A percentile compares a stretch with the other conserved stretches of the same genome.
Conservation (phyloP, 2,888 invertebrate genomes). For the Endotricha flammealis region DNA sequence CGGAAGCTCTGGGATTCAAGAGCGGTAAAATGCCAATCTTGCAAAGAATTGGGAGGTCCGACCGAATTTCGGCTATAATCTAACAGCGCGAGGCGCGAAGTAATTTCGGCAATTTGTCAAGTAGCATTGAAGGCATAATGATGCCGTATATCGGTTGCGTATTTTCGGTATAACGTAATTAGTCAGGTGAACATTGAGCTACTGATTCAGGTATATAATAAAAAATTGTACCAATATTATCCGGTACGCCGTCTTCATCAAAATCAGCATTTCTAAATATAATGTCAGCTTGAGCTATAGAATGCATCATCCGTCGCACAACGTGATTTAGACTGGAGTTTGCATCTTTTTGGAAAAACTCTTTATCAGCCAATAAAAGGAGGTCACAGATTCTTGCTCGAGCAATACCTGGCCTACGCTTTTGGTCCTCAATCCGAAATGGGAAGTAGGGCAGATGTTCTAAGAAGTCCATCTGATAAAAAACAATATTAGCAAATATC, state of each 20-base stretch:
- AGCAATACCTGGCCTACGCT: slow-evolving; percentile 37
- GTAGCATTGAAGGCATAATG: too few species aligned
- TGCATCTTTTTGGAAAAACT: slow-evolving; percentile 64
- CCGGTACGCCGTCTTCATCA: slow-evolving; percentile 70
- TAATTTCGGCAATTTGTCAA: too few species aligned
- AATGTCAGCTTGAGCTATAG: slow-evolving; percentile 71
- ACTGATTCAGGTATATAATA: too few species aligned
- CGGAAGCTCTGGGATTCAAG: too few species aligned
- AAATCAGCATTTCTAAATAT: slow-evolving; percentile 76
- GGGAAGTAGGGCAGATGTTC: slow-evolving; percentile 40
- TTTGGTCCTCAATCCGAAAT: slow-evolving; percentile 41
- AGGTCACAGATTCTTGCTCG: slow-evolving; percentile 64
- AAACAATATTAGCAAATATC: not conserved
- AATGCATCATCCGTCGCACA: slow-evolving; percentile 62
- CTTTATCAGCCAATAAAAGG: slow-evolving; percentile 66
- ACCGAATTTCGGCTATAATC: too few species aligned
- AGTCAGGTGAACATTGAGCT: too few species aligned
- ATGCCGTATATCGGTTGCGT: too few species aligned
- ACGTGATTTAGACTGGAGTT: slow-evolving; percentile 62
- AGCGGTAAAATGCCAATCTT: too few species aligned
- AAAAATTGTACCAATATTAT: slow-evolving; percentile 62
- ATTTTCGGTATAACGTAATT: too few species aligned
- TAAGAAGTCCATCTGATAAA: slow-evolving; percentile 18
- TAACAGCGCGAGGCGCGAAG: too few species aligned
- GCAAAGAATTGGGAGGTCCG: too few species aligned